Evolutionary conservation across 2,797 vertebrate genomes (phyloP).

Genomic region (Phoxinus dragarum): DNA sequence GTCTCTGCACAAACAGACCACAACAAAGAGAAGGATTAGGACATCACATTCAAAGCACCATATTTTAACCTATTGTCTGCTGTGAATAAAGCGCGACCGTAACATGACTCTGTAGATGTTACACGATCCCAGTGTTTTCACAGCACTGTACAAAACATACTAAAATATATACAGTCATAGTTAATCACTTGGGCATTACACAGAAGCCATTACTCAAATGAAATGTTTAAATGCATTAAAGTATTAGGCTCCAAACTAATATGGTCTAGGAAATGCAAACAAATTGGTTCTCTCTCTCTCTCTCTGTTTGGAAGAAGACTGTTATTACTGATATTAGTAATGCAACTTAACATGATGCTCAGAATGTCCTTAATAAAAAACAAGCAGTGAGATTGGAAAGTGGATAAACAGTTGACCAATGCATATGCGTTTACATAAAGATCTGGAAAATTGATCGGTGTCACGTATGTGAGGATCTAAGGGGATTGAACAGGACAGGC

Average conservation of each 20-base stretch:
- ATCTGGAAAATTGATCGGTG: conserved; percentile 27
- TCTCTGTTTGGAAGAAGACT: background rate
- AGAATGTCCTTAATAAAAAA: conserved; percentile 3
- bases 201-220: background rate
- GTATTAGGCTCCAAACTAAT: background rate
- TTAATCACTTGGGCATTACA: background rate
- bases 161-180: conserved; percentile 31
- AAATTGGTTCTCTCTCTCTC: background rate
- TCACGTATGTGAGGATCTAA: conserved; percentile 7
- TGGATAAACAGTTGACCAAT: conserved; percentile 3
- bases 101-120: conserved; percentile 38
- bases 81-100: conserved; percentile 37
- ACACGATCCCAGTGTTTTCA: conserved; percentile 48
- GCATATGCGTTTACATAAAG: background rate
- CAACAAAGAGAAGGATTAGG: conserved; percentile 51
- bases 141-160: conserved; percentile 40
- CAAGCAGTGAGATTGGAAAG: background rate
- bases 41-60: conserved; percentile 52
- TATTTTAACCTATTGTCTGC: conserved; percentile 48
- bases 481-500: conserved; percentile 39
- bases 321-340: conserved; percentile 9
- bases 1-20: conserved; percentile 46
- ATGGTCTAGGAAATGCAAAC: background rate
- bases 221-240: conserved; percentile 8
- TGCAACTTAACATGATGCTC: conserved; percentile 6